Conservation (phyloP, 2,888 invertebrate species). For the Ommatoiulus sabulosus region DNA sequence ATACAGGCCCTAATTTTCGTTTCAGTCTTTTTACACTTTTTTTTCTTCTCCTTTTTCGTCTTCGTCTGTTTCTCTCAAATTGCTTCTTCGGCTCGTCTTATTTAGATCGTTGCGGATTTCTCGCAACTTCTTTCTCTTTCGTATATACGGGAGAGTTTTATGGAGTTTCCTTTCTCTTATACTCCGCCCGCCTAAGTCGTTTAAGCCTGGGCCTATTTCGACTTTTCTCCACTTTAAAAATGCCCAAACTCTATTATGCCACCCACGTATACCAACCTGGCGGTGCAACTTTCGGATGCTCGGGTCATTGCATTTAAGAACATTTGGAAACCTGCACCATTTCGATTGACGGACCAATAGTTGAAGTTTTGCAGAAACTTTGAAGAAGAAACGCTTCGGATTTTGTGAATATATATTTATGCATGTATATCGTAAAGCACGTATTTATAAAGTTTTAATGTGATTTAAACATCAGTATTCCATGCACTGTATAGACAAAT, state of each 20-base stretch:
- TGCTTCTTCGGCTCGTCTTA: conserved; percentile 29
- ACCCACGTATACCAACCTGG: too few species aligned
- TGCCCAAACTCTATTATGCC: background rate
- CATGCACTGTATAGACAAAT: too few species aligned
- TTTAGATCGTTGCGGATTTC: conserved; percentile 44
- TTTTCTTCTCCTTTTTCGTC: background rate
- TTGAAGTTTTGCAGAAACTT: too few species aligned
- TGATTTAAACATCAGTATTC: too few species aligned
- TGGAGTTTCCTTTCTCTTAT: background rate
- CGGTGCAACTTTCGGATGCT: too few species aligned
- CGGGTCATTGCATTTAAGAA: too few species aligned
- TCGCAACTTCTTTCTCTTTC: background rate
- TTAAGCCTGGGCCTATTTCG: conserved; percentile 21
- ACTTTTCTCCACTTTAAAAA: conserved; percentile 7
- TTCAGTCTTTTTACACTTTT: background rate
- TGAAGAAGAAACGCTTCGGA: too few species aligned
- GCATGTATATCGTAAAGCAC: too few species aligned
- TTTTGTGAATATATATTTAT: too few species aligned
- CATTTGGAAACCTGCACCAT: too few species aligned
- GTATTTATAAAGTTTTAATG: too few species aligned
- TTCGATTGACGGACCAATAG: too few species aligned
- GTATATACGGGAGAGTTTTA: conserved; percentile 22
- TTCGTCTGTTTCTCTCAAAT: conserved; percentile 45
- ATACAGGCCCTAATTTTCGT: conserved; percentile 34
- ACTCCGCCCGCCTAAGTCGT: conserved; percentile 7